Base-by-base conservation (phyloP, 2,113 vertebrate species). In the Phoxinus phoxinus region DNA sequence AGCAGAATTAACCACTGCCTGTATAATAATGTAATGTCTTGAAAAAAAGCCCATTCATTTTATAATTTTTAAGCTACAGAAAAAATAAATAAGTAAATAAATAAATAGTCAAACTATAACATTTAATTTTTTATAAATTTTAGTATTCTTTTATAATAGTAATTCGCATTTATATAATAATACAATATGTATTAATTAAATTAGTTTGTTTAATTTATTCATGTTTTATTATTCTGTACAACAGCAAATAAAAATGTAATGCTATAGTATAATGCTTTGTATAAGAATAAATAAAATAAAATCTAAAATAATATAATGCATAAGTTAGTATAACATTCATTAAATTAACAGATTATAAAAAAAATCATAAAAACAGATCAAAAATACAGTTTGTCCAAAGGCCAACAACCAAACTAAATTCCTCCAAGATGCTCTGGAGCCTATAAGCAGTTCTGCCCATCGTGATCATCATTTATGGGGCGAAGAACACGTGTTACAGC, bases 401-500 rank as follows among this genome's bases (percentile, higher is more conserved):
- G 77, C 56, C 76, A 79, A 46, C 46, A 53, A 21, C 25, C 8
- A 63, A 63, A 61, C 21, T 41, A 37, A 37, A 80, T 37, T 30
- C 10, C 30, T 63, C 44, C 41, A 82, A 82, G 25, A 69, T 12
- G 61, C 5, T 51, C 27, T 51, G 44, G 19, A 69, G 11, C 2
- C 41, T 27, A 46, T 51, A 32, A 67, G 61, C 65, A n/a, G 21
- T 48, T 83, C 46, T 65, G 44, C 48, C 32, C 65, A 83, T 72
- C 63, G 3, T 6, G 30, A 83, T 35, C 65, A 51, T 83, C 19
- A 35, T n/a, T 71, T 83, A 56, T 32, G 46, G 21, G 27, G 12
- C 63, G 35, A 53, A 35, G 19, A 69, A 32, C 23, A 77, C 5
- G 30, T 58, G 27, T 12, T 59, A 37, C 30, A 76, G 46, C 32